phyloP scores from a whole-genome alignment of 2,113 vertebrate genomes.

The Leptodactylus fuscus region DNA sequence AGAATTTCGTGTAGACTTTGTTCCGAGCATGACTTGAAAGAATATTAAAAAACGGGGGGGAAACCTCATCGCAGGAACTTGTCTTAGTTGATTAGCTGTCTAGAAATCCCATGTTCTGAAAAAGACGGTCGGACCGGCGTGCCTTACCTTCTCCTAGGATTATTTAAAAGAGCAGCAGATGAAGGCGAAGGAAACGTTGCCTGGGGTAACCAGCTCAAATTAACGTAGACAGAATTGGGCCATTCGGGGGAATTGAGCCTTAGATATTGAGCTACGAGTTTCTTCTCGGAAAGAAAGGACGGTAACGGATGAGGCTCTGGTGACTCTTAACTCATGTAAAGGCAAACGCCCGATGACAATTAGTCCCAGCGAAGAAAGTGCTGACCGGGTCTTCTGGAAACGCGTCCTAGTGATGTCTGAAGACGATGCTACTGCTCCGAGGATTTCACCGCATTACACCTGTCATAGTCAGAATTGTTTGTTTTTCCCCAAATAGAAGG shows the following conservation, averaged over 20 bases:
- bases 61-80: neutral
- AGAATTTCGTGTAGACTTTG: neutral
- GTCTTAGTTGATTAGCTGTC: slow-evolving; percentile 43
- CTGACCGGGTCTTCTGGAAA: slow-evolving; percentile 38
- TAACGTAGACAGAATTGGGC: slow-evolving; percentile 41
- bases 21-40: neutral
- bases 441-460: neutral
- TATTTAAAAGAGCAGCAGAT: slow-evolving; percentile 52
- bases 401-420: slow-evolving; percentile 20
- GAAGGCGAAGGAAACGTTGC: slow-evolving; percentile 47
- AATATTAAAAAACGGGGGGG: neutral
- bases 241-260: slow-evolving; percentile 4
- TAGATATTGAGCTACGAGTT: slow-evolving; percentile 24
- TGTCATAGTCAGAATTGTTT: neutral
- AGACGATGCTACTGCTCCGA: slow-evolving; percentile 18
- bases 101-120: slow-evolving; percentile 14
- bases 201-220: slow-evolving; percentile 43
- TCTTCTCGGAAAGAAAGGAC: slow-evolving; percentile 8
- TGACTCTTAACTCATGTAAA: slow-evolving; percentile 21
- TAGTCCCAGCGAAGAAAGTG: slow-evolving; percentile 22
- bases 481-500: neutral
- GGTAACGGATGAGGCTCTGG: slow-evolving; percentile 23
- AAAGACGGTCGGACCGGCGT: neutral
- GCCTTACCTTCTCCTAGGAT: slow-evolving; percentile 48
- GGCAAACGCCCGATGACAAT: neutral